Conservation (phyloP, 2,113 vertebrate genomes). For the Oxyura jamaicensis region DNA sequence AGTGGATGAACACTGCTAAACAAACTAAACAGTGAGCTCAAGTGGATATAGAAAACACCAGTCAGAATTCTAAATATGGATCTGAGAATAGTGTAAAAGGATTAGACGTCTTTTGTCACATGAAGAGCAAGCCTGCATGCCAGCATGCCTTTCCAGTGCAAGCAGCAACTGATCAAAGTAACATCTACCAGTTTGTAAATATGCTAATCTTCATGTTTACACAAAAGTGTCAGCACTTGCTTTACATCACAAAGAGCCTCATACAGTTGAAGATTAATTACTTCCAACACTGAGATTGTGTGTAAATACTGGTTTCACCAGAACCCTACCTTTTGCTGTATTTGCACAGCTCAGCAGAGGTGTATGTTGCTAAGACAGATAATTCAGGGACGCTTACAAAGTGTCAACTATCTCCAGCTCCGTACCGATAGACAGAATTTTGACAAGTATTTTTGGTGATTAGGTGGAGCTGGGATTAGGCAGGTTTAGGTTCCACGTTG, state of each 20-base stretch:
- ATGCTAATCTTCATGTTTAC: slow-evolving; percentile 85
- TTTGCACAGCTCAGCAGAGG: slow-evolving; percentile 63
- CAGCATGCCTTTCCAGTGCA: slow-evolving; percentile 70
- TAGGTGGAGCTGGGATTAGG: not conserved
- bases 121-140: slow-evolving; percentile 68
- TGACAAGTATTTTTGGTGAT: slow-evolving; percentile 16
- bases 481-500: not conserved
- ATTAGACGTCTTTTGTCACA: slow-evolving; percentile 81
- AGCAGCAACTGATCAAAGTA: slow-evolving; percentile 79
- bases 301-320: slow-evolving; percentile 67
- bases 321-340: slow-evolving; percentile 50
- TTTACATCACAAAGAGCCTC: slow-evolving; percentile 79
- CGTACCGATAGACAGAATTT: not conserved
- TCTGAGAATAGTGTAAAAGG: slow-evolving; percentile 78
- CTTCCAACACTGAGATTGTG: slow-evolving; percentile 76
- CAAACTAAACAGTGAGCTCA: slow-evolving; percentile 74
- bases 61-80: slow-evolving; percentile 80
- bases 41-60: slow-evolving; percentile 74
- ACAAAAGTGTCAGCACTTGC: slow-evolving; percentile 80
- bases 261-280: slow-evolving; percentile 79
- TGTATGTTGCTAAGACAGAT: slow-evolving; percentile 31
- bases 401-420: slow-evolving; percentile 14
- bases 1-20: slow-evolving; percentile 66
- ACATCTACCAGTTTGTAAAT: slow-evolving; percentile 79
- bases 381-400: slow-evolving; percentile 35